Evolutionary conservation across 2,888 invertebrate genomes (phyloP).

Genomic region (Blera fallax): DNA sequence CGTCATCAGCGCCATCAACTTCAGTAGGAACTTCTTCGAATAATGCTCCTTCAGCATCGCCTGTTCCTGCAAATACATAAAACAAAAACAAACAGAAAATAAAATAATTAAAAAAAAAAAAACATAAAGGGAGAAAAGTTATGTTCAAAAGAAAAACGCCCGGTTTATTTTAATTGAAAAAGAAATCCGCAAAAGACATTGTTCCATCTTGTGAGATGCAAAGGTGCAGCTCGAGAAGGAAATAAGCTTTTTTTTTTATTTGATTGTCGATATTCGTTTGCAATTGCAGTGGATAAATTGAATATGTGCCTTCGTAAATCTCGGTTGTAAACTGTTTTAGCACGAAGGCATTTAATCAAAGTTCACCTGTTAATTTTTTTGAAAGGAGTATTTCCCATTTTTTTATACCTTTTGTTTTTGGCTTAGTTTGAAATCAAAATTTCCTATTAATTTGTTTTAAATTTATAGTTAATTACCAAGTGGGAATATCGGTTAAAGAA

Average conservation of each 20-base stretch:
- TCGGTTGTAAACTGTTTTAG: background rate
- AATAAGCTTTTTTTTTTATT: constrained; percentile 5
- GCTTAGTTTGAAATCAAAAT: background rate
- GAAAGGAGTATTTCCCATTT: background rate
- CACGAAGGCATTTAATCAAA: constrained; percentile 15
- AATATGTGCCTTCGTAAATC: background rate
- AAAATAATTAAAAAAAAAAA: constrained; percentile 68
- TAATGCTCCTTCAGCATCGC: constrained; percentile 80
- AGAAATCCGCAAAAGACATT: background rate
- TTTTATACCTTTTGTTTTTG: background rate
- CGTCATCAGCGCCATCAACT: constrained; percentile 76
- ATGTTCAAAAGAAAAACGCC: constrained; percentile 61
- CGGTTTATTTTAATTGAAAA: constrained; percentile 43
- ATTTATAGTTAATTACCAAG: constrained; percentile 30
- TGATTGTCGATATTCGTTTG: background rate
- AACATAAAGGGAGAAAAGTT: constrained; percentile 58
- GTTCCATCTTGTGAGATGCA: background rate
- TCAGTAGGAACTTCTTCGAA: constrained; percentile 77
- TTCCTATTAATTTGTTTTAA: background rate
- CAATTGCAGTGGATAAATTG: background rate
- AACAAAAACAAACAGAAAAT: constrained; percentile 74
- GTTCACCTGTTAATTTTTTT: background rate
- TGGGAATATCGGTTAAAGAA: constrained; percentile 30
- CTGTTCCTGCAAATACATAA: constrained; percentile 81
- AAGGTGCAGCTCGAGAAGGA: constrained; percentile 2